Base-by-base conservation (phyloP, 2,113 vertebrate species). In the Scophthalmus maximus region DNA sequence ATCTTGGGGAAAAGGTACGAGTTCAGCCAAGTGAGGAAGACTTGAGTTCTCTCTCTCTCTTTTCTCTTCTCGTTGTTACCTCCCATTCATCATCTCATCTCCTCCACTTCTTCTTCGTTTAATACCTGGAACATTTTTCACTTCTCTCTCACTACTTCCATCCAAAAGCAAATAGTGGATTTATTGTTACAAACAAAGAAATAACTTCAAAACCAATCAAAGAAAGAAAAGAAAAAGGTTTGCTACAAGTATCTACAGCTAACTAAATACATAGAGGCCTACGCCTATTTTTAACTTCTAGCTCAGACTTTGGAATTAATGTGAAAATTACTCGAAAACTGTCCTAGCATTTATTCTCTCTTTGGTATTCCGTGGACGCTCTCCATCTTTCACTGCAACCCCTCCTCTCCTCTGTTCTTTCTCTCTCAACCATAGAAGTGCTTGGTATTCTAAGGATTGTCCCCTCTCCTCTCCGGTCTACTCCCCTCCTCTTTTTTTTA, bases 381-480 rank as follows among this genome's bases (percentile, higher is more conserved):
- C 65, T 78, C 78, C 68, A 80, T 84, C 83, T 80, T 84, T 81
- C 77, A 34, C 79, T 67, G 65, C 82, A 81, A 76, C 68, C 79
- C 73, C 78, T 82, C 75, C 80, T 79, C 76, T 81, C 49, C 62
- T 78, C 76, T 67, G 70, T 52, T 70, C 73, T 73, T 84, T 78
- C 74, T 87, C 46, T 86, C 76, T 72, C 29, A 38, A 56, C 57
- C 74, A 80, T 61, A 75, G 70, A 78, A 85, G 75, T 72, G 75
- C 64, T 92, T 91, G 82, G 88, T 91, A 92, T 91, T 92, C 91
- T 56, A 88, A 29, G 83, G 87, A 86, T 83, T 81, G 79, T 85
- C 74, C 75, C 78, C 70, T 77, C 69, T 68, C 79, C 87, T 87
- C 82, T 90, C 76, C 81, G 81, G 73, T 79, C 64, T 67, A 80